These are phyloP conservation scores for Sinonovacula constricta DNA, from an alignment of 1,140 invertebrate genomes.

Conservation along the genomic window DNA sequence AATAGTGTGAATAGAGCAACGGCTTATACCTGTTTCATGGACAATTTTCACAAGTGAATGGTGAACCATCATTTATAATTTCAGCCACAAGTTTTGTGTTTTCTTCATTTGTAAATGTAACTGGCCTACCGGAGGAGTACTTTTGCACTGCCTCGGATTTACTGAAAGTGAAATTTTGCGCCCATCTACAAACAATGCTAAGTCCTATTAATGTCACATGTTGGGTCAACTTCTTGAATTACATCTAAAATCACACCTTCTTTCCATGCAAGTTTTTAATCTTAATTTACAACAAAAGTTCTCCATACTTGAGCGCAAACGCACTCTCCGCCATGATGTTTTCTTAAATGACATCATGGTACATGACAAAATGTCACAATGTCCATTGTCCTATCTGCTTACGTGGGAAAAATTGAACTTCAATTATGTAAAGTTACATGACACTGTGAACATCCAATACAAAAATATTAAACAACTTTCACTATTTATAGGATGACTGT, in stretches of 20 bases:
- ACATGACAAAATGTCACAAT: background rate
- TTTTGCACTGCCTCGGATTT: background rate
- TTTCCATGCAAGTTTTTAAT: background rate
- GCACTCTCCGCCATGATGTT: background rate
- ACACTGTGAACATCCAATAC: too few relatives aligned
- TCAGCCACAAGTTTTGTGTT: background rate
- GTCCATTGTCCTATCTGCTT: background rate
- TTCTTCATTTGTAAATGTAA: background rate
- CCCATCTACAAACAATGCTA: background rate
- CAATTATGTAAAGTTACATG: background rate
- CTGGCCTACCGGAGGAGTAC: background rate
- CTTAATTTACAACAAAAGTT: background rate
- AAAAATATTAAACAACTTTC: too few relatives aligned
- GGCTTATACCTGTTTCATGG: background rate
- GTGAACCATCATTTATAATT: background rate
- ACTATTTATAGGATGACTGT: too few relatives aligned
- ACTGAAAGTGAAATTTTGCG: background rate
- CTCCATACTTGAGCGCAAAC: background rate
- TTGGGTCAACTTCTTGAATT: background rate
- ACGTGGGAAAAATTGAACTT: background rate
- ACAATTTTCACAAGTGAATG: background rate
- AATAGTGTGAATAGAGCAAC: background rate
- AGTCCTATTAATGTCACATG: background rate
- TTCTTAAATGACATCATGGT: background rate
- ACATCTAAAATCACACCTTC: background rate